Evolutionary conservation across 2,888 invertebrate species (phyloP), one percentile per base, ranked within the genome.

Genomic region (Chouioia cunea): DNA sequence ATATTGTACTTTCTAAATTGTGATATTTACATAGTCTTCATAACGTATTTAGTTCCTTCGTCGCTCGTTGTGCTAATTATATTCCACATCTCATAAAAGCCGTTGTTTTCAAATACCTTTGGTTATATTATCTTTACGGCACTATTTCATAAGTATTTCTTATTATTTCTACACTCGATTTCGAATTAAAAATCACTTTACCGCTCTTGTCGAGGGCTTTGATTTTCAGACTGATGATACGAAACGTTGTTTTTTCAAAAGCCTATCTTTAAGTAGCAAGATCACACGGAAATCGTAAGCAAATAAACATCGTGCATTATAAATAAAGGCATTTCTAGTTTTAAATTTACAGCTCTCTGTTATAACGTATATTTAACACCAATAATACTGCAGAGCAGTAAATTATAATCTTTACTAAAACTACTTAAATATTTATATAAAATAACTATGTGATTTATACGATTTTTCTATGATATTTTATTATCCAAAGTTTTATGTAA

Each of bases 381-480:
- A 52, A 50, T 50, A 53, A 20, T 2, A 60, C 60, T 65, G 65
- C 60, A 48, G 48, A 44, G 65, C 60, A 56, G 53, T 63, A 36
- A 36, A 63, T 23, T 10, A 63, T 53, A 8, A 8, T 71, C 23
- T 47, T 44, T 14, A 43, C 43, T 58, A 58, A 65, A 53, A 53
- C 44, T 62, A 53, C 15, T 58, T 53, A 58, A n/a, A 66, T 47
- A 50, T 62, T 65, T 65, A 60, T 60, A 62, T 44, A 8, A 22
- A 54, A 27, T 52, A 62, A 46, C 52, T 53, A 36, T 60, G 52
- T 36, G 22, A 53, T 52, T 56, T 53, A 10, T 46, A 36, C 36
- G 44, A 65, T 53, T 66, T 66, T 62, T 70, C 16, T 65, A 70
- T 60, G 15, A 20, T 65, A n/a, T 66, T 71, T 66, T 52, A 66